These are phyloP conservation scores for Drosophila emarginata DNA, from an alignment of 2,888 invertebrate species.

Conservation along the genomic window DNA sequence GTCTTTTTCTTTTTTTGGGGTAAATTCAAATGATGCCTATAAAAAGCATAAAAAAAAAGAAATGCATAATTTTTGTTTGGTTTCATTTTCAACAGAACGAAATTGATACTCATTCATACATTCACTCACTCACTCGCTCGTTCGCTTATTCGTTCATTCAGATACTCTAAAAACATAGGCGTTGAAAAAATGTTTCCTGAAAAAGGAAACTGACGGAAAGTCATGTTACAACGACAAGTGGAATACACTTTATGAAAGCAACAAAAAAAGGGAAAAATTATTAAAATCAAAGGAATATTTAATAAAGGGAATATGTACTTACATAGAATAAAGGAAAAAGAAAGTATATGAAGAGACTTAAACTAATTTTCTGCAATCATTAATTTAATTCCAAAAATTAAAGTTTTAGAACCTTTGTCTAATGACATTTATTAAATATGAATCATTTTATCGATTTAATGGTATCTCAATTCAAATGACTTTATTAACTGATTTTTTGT, in stretches of 20 bases:
- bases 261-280: neutral
- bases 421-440: too few species aligned
- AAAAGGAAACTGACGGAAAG: neutral
- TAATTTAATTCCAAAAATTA: too few species aligned
- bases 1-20: slow-evolving; percentile 17
- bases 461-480: neutral
- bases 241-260: neutral
- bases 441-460: too few species aligned
- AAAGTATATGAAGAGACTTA: too few species aligned
- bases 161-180: neutral
- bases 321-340: too few species aligned
- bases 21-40: slow-evolving; percentile 44
- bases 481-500: neutral
- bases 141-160: neutral
- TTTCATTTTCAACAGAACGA: slow-evolving; percentile 59
- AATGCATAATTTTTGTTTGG: slow-evolving; percentile 30
- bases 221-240: neutral
- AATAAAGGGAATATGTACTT: too few species aligned
- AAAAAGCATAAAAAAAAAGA: slow-evolving; percentile 32
- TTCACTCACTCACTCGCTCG: slow-evolving; percentile 1
- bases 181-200: neutral
- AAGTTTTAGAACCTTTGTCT: too few species aligned
- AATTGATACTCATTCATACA: slow-evolving; percentile 54
- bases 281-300: too few species aligned
- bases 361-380: too few species aligned